These are phyloP conservation scores for Tinea trinotella DNA, from an alignment of 2,888 invertebrate species.

Conservation along the genomic window DNA sequence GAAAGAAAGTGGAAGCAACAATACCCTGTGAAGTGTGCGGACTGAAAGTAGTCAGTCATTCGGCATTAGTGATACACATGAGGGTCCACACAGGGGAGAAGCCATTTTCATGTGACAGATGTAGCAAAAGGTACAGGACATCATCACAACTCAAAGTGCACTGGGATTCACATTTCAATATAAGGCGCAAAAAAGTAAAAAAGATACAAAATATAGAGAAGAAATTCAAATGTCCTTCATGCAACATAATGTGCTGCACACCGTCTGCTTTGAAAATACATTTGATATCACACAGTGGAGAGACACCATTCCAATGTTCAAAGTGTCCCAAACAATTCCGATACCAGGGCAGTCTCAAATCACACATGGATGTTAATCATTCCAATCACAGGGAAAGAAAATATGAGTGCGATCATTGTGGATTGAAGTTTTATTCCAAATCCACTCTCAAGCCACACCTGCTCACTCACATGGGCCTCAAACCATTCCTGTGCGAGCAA, in stretches of 20 bases:
- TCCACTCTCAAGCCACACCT: slow-evolving; percentile 53
- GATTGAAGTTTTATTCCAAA: slow-evolving; percentile 51
- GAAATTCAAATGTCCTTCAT: slow-evolving; percentile 31
- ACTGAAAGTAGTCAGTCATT: slow-evolving; percentile 36
- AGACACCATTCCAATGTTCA: slow-evolving; percentile 49
- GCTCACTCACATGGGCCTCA: slow-evolving; percentile 52
- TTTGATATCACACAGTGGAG: slow-evolving; percentile 55
- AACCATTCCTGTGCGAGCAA: slow-evolving; percentile 47
- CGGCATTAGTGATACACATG: slow-evolving; percentile 52
- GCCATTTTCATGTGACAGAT: slow-evolving; percentile 44
- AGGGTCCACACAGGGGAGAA: slow-evolving; percentile 57
- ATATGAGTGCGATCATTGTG: slow-evolving; percentile 58
- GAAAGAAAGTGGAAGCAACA: slow-evolving; percentile 6
- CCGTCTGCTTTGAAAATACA: slow-evolving; percentile 51
- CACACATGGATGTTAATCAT: slow-evolving; percentile 46
- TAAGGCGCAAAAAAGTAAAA: background rate
- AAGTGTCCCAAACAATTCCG: slow-evolving; percentile 40
- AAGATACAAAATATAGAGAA: background rate
- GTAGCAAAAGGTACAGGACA: slow-evolving; percentile 33
- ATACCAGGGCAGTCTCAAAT: slow-evolving; percentile 45
- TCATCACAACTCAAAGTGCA: background rate
- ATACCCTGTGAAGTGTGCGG: slow-evolving; percentile 33
- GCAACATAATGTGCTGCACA: slow-evolving; percentile 41
- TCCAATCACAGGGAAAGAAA: slow-evolving; percentile 27
- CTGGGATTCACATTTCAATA: background rate